Evolutionary conservation across 1,140 invertebrate genomes (phyloP), one percentile per base, ranked within the genome.

Genomic region (Thaumetopoea pityocampa): DNA sequence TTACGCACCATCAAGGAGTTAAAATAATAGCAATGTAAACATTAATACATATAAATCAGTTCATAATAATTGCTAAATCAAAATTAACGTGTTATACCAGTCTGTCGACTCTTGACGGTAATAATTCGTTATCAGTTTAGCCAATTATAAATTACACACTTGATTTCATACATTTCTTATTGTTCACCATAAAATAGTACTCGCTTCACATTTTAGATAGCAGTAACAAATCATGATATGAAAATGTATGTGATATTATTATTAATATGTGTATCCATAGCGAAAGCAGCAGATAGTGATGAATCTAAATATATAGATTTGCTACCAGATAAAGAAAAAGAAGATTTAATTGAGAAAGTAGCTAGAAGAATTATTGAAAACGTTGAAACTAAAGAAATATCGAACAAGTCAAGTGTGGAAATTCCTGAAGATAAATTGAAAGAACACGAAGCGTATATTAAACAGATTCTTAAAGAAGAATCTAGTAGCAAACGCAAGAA

Each of bases 231-330:
- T 47, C 35, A 56, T 57, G 53, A 45, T 47, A 40, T 54, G 45
- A 34, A 34, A 19, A 50, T 20, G 23, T 41, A 23, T 51, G 37
- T 43, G 11, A 49, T 20, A 38, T 28, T 29, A 40, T 27, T 51
- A 23, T 37, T 10, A 19, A 43, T 23, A 47, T 28, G 22, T 30
- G 5, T 45, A 26, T 40, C 49, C 5, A 24, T 19, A 7, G 36
- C 17, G 11, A 15, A 30, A 9, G 11, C 18, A 7, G 52, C 41
- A 4, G 51, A 64, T 7, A 65, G 56, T 42, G 50, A 63, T 22
- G 60, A 73, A 18, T 38, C 48, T 4, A 73, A 67, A 44, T 81
- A 67, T 46, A 70, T 81, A n/a, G 66, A 77, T 51, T 43, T 64
- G 9, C 47, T 82, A 18, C 74, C 68, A 3, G 72, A 68, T 29